Percentiles rank a stretch among this genome's conserved stretches.
These are phyloP conservation scores for Chaetodon trifasciatus DNA, from an alignment of 2,797 vertebrate species.

Conservation along the genomic window DNA sequence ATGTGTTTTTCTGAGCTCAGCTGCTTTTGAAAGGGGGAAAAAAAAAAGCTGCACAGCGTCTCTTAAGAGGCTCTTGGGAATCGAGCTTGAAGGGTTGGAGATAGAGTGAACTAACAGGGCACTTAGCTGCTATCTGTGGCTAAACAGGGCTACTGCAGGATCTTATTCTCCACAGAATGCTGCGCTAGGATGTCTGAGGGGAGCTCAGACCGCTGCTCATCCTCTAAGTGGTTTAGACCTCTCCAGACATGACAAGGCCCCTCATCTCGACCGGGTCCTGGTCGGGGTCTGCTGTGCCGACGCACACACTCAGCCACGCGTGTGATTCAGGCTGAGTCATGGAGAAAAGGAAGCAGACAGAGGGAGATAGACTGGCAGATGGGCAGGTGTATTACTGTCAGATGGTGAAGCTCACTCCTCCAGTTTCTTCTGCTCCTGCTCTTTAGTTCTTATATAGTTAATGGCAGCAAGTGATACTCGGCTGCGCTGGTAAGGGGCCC, in stretches of 20 bases:
- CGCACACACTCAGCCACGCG: constrained; percentile 17
- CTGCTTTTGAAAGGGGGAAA: constrained; percentile 56
- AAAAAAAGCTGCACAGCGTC: constrained; percentile 42
- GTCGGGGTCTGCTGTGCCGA: constrained; percentile 8
- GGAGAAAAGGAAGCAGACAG: constrained; percentile 42
- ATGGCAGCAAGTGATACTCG: constrained; percentile 28
- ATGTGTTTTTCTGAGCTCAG: constrained; percentile 74
- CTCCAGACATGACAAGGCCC: constrained; percentile 52
- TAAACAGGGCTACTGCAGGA: constrained; percentile 59
- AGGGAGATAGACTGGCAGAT: background rate
- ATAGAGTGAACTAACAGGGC: constrained; percentile 75
- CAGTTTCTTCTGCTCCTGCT: constrained; percentile 41
- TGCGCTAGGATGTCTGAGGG: constrained; percentile 57
- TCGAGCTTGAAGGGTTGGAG: constrained; percentile 59
- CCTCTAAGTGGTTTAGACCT: constrained; percentile 66
- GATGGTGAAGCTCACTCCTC: constrained; percentile 39
- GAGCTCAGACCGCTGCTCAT: constrained; percentile 63
- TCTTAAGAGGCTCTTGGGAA: constrained; percentile 73
- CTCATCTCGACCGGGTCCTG: constrained; percentile 31
- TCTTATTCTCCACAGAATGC: constrained; percentile 62
- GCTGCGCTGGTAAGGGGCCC: background rate
- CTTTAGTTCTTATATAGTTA: constrained; percentile 46
- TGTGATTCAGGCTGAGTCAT: constrained; percentile 46
- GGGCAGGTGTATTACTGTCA: constrained; percentile 15
- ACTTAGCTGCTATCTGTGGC: constrained; percentile 73